phyloP scores from a whole-genome alignment of 2,888 invertebrate species.

The Agonopterix subpropinquella region DNA sequence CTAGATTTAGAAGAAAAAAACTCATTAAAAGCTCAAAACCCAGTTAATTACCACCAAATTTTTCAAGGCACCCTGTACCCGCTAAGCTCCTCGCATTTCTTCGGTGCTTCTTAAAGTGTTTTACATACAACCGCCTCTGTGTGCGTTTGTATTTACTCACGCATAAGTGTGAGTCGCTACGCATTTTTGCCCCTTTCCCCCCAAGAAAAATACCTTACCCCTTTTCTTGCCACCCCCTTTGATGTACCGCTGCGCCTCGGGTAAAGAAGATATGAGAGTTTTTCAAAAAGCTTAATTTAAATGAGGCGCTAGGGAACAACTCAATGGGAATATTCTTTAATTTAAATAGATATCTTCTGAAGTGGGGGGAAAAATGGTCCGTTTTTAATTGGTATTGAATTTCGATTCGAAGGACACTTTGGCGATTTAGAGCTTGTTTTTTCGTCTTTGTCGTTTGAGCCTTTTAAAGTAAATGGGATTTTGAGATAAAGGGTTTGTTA shows the following conservation, averaged over 20 bases:
- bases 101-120: constrained; percentile 76
- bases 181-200: constrained; percentile 68
- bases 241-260: constrained; percentile 68
- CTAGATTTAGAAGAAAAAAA: no score
- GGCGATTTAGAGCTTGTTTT: constrained; percentile 20
- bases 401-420: constrained; percentile 55
- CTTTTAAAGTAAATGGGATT: constrained; percentile 25
- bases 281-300: constrained; percentile 76
- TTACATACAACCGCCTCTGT: constrained; percentile 67
- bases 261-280: constrained; percentile 75
- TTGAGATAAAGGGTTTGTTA: constrained; percentile 22
- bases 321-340: constrained; percentile 71
- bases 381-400: constrained; percentile 73
- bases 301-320: constrained; percentile 63
- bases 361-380: constrained; percentile 37
- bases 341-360: constrained; percentile 67
- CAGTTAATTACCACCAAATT: constrained; percentile 1
- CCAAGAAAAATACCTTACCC: constrained; percentile 59
- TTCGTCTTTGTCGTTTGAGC: constrained; percentile 25
- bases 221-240: constrained; percentile 56
- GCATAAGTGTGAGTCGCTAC: constrained; percentile 68
- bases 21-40: neutral
- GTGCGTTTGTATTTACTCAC: constrained; percentile 69
- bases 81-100: constrained; percentile 74
- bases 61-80: constrained; percentile 50